These are phyloP conservation scores for Mormyrus lacerda DNA, from an alignment of 2,113 vertebrate species.

Conservation along the genomic window DNA sequence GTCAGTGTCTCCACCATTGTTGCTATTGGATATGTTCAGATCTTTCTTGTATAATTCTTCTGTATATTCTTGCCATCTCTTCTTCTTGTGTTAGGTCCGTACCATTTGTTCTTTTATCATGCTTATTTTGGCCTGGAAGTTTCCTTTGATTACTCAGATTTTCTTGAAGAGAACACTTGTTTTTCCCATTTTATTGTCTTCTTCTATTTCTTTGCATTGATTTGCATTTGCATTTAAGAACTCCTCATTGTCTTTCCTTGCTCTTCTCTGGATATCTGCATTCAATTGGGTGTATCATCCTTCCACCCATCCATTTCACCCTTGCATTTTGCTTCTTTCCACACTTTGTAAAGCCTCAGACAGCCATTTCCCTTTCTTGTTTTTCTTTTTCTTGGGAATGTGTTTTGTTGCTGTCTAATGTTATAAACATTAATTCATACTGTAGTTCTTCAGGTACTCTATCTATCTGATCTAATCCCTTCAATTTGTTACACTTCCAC, in stretches of 20 bases:
- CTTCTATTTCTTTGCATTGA: neutral
- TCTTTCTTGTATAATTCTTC: neutral
- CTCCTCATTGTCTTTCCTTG: neutral
- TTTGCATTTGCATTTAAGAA: neutral
- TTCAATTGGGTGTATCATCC: neutral
- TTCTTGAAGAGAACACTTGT: neutral
- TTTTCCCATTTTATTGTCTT: neutral
- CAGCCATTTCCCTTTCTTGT: neutral
- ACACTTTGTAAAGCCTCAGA: neutral
- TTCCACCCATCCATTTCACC: too few species aligned
- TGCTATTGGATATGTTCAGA: neutral
- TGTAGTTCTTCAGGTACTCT: neutral
- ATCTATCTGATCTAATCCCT: neutral
- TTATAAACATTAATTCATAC: neutral
- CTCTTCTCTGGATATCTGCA: neutral
- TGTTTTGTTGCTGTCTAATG: neutral
- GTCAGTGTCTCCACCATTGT: neutral
- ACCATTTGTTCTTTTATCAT: neutral
- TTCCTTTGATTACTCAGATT: neutral
- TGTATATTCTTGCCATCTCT: neutral
- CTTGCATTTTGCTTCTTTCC: neutral
- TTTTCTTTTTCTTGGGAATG: neutral
- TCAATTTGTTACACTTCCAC: neutral
- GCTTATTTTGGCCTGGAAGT: neutral
- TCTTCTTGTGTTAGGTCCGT: neutral